Evolutionary conservation across 1,140 invertebrate species (phyloP), one percentile per base, ranked within the genome.

Genomic region (Hycleus cichorii): DNA sequence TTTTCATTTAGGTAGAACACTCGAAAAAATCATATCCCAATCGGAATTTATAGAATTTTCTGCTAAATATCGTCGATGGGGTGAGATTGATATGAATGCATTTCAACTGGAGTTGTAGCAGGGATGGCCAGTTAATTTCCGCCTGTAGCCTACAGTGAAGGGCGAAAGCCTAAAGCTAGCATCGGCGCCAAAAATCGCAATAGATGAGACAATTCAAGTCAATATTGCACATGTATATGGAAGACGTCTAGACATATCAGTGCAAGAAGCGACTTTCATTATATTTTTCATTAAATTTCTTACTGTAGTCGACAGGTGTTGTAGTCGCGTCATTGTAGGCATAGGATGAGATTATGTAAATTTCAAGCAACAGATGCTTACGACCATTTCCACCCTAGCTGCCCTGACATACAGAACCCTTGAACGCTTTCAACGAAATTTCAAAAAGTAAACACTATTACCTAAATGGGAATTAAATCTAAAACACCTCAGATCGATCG

Each of bases 301-400:
- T 59, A 59, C 50, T 25, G 38, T 40, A 54, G 53, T 45, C 47
- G 51, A 32, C 39, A 59, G 45, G 44, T 50, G 57, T 52, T 59
- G 57, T 59, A 54, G 53, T 46, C 46, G 47, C 57, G 47, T 55
- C 50, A 45, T 53, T 54, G 50, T 49, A 48, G 57, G 50, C 50
- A 45, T 42, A 42, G 39, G 53, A 52, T 45, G 53, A 59, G 50
- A 59, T 59, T 59, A 59, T 59, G 57, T 54, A 59, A 59, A 59
- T 59, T 54, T 53, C 46, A n/a, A 59, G 57, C 57, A 59, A 59
- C 57, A 59, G 57, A 59, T 59, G 57, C 54, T 52, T 54, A 59
- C 57, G 39, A 59, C 53, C 50, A 54, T 46, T 46, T 44, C 57
- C 43, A 42, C 46, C 50, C 48, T 49, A 53, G 50, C 39, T 46